A percentile compares a stretch with the other conserved stretches of the same genome.
Conservation (phyloP, 2,797 vertebrate species). For the Pogonophryne albipinna region DNA sequence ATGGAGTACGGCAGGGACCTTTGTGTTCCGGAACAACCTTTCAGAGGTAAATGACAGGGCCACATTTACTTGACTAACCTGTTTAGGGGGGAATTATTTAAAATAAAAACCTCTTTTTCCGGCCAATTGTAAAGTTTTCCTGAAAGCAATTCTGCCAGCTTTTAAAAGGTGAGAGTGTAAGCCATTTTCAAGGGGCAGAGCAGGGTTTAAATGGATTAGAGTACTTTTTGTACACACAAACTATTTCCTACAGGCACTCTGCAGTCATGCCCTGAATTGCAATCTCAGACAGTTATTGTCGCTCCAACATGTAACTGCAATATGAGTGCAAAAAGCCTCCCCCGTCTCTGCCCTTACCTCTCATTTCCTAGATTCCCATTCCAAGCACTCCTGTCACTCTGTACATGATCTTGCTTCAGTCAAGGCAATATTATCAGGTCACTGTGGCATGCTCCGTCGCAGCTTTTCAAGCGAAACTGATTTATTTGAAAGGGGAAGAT, state of each 20-base stretch:
- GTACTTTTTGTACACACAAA: conserved; percentile 69
- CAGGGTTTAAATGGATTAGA: conserved; percentile 72
- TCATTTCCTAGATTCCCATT: conserved; percentile 49
- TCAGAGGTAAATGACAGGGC: conserved; percentile 41
- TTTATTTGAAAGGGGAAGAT: background rate
- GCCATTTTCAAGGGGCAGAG: conserved; percentile 53
- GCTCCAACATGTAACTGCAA: conserved; percentile 46
- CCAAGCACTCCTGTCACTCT: conserved; percentile 27
- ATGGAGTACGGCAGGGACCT: conserved; percentile 34
- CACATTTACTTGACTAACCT: conserved; percentile 51
- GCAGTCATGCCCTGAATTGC: conserved; percentile 65
- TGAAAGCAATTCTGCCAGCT: conserved; percentile 57
- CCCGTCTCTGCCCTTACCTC: conserved; percentile 24
- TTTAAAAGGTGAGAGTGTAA: conserved; percentile 53
- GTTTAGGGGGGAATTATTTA: conserved; percentile 54
- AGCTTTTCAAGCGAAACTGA: conserved; percentile 5
- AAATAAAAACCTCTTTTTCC: conserved; percentile 49
- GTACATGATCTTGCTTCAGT: conserved; percentile 16
- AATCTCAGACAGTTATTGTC: conserved; percentile 58
- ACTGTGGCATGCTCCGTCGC: conserved; percentile 23
- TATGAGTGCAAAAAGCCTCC: conserved; percentile 12
- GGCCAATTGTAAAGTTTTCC: conserved; percentile 55
- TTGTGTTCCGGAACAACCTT: conserved; percentile 45
- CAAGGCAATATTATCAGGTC: conserved; percentile 45
- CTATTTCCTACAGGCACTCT: conserved; percentile 62